Evolutionary conservation across 2,797 vertebrate genomes (phyloP).

Genomic region (Perodicticus potto): DNA sequence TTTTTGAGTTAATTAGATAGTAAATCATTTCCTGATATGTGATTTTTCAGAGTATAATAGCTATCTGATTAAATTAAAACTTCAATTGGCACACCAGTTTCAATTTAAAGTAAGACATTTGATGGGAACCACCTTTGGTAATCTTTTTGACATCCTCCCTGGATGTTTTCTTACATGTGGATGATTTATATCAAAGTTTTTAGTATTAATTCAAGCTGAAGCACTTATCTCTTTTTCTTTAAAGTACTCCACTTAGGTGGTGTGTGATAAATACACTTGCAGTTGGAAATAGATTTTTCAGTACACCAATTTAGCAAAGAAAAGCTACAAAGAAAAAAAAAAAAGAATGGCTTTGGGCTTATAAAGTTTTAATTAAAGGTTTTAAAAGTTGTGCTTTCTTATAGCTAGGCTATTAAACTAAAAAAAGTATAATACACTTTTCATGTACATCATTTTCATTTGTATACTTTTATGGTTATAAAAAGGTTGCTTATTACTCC

Average conservation of each 20-base stretch:
- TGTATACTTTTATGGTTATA: neutral
- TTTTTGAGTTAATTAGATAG: constrained; percentile 42
- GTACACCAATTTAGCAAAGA: neutral
- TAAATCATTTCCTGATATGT: neutral
- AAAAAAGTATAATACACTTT: neutral
- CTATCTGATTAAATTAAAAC: neutral
- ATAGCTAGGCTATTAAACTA: neutral
- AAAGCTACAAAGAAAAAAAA: neutral
- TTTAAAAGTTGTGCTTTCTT: neutral
- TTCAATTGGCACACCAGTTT: neutral
- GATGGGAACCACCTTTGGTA: neutral
- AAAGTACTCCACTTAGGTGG: neutral
- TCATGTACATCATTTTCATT: neutral
- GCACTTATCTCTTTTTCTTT: neutral
- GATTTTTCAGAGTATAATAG: neutral
- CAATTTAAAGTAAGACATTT: constrained; percentile 2
- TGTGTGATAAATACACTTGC: neutral
- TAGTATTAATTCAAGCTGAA: neutral
- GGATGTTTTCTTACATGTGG: neutral
- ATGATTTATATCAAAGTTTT: neutral
- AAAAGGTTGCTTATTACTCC: neutral
- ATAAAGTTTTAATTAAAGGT: neutral
- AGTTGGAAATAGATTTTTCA: neutral
- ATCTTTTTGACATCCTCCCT: neutral
- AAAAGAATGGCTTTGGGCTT: neutral